A percentile compares a stretch with the other conserved stretches of the same genome.
These are phyloP conservation scores for Ptychodera flava DNA, from an alignment of 35 echinoderm and acorn worm species.

Conservation along the genomic window DNA sequence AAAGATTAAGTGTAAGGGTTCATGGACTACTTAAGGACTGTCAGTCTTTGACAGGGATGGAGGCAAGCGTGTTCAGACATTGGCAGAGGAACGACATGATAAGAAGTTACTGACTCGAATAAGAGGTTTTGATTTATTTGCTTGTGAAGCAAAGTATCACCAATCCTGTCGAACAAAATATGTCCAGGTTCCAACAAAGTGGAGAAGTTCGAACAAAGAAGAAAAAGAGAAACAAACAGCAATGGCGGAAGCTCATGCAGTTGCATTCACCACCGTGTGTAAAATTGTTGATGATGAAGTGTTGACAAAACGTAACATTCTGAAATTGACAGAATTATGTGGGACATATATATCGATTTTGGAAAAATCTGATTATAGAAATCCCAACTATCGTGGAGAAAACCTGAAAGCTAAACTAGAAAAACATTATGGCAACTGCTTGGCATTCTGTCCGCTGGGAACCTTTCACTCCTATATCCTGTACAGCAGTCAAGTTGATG, in stretches of 20 bases:
- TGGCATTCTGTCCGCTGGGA: too few species aligned
- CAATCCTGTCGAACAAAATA: not conserved
- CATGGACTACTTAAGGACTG: not conserved
- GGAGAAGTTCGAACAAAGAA: not conserved
- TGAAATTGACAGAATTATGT: too few species aligned
- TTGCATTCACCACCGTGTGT: too few species aligned
- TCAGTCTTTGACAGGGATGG: not conserved
- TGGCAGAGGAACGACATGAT: conserved; percentile 5
- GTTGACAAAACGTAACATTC: too few species aligned
- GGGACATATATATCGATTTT: not conserved
- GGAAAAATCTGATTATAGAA: not conserved
- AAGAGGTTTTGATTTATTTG: conserved; percentile 28
- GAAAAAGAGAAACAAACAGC: not conserved
- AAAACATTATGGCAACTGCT: too few species aligned
- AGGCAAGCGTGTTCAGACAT: not conserved
- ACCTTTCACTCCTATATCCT: too few species aligned
- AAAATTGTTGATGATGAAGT: too few species aligned
- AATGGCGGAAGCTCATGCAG: not conserved
- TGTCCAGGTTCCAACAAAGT: not conserved
- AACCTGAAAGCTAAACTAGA: not conserved
- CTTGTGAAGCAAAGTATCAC: conserved; percentile 23
- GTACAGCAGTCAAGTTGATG: too few species aligned
- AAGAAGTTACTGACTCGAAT: not conserved
- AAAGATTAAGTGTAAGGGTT: not conserved
- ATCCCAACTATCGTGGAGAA: not conserved